Conservation (phyloP, 2,797 vertebrate species). For the Delichon dasypus region DNA sequence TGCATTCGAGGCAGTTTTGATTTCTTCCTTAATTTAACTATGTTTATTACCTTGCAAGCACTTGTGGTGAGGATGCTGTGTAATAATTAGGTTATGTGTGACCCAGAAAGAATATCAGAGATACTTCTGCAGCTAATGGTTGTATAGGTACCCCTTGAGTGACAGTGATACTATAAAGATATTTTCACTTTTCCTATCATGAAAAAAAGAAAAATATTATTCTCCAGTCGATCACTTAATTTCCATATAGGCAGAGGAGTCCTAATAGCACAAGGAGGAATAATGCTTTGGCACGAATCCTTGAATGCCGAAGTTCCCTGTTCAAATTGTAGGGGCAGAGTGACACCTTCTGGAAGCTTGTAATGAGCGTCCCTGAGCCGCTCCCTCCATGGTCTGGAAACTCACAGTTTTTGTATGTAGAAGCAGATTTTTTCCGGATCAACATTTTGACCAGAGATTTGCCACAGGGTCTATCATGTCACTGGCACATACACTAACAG, state of each 20-base stretch:
- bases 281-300: neutral
- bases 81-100: neutral
- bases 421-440: neutral
- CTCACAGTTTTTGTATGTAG: neutral
- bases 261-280: neutral
- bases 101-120: neutral
- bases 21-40: neutral
- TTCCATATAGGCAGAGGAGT: neutral
- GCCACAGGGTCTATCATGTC: neutral
- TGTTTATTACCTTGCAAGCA: neutral
- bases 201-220: neutral
- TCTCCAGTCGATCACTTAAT: neutral
- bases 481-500: fast-evolving
- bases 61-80: neutral
- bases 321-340: slow-evolving; percentile 18
- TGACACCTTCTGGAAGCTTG: slow-evolving; percentile 65
- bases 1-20: neutral
- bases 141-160: neutral
- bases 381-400: neutral
- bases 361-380: neutral
- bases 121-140: neutral
- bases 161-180: neutral
- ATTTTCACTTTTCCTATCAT: neutral
- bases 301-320: neutral
- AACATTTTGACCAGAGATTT: neutral